These are phyloP conservation scores for Drosophila multiciliata DNA, from an alignment of 2,888 invertebrate genomes.

Conservation along the genomic window DNA sequence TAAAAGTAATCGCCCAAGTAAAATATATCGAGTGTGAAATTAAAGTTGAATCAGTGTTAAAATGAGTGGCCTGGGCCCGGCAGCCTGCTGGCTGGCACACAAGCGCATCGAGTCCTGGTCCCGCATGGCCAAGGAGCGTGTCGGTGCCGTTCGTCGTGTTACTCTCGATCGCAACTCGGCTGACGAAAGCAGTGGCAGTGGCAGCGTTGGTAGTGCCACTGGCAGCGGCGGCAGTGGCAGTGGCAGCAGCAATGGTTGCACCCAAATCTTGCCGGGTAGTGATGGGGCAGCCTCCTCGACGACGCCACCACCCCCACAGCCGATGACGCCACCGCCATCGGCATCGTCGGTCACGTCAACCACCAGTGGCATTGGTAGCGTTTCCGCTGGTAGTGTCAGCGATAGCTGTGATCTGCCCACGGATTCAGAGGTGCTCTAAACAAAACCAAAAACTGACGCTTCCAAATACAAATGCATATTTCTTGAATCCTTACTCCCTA, in stretches of 20 bases:
- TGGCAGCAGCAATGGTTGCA: conserved; percentile 53
- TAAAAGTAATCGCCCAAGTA: background rate
- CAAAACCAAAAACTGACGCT: background rate
- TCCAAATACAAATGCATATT: background rate
- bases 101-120: conserved; percentile 92
- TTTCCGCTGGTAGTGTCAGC: conserved; percentile 82
- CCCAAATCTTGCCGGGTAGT: conserved; percentile 46
- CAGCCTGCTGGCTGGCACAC: conserved; percentile 91
- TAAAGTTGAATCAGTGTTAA: conserved; percentile 21
- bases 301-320: conserved; percentile 72
- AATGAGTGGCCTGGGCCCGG: conserved; percentile 90
- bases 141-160: conserved; percentile 84
- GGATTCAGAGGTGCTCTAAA: conserved; percentile 82
- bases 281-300: conserved; percentile 63
- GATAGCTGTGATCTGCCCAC: conserved; percentile 84
- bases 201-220: conserved; percentile 25
- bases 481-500: background rate
- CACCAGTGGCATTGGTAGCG: conserved; percentile 83
- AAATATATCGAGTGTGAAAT: background rate
- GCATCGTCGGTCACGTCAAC: conserved; percentile 84
- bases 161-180: conserved; percentile 83
- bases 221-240: conserved; percentile 36
- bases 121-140: conserved; percentile 89
- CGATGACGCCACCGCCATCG: conserved; percentile 84
- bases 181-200: conserved; percentile 69